Evolutionary conservation across 2,888 invertebrate species (phyloP), one percentile per base, ranked within the genome.

Genomic region (Latheticus oryzae): DNA sequence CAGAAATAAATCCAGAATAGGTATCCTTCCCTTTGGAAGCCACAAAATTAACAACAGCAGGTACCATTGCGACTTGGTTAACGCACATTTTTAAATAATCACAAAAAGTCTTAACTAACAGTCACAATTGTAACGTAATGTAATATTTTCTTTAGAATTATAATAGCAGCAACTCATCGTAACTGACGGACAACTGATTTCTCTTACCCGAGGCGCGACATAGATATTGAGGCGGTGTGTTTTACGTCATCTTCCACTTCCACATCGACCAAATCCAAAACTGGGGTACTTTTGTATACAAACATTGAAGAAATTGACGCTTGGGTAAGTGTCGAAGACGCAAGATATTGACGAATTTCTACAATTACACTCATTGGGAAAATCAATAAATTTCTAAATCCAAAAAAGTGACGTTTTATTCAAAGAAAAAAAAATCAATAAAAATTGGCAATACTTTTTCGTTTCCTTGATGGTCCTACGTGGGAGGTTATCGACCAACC

Each of bases 41-140:
- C 48, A 79, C 77, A 30, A 77, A 71, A 68, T 78, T 77, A 61
- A 79, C 76, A 64, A 78, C 76, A 53, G 78, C 73, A 48, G 78
- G 78, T 23, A 79, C 77, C 78, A 79, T 78, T 40, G 73, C 72
- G 47, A 75, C 67, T 64, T 76, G 75, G 67, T 74, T 77, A 60
- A 78, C 77, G 63, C 78, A 78, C 79, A 79, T 79, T 65, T 23
- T 55, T 40, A 12, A 45, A 30, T 9, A 24, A 23, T 47, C 35
- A 47, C 45, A 45, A 17, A 45, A 32, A 32, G 23, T n/a, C 17
- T 24, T 5, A 42, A 26, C 16, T 24, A 32, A 43, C 13, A n/a
- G 32, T 32, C 32, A 32, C 32, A 15, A 32, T 1, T 8, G 9
- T 32, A 32, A 5, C 32, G 32, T 2, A 21, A 38, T 15, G 35